Base-by-base conservation (phyloP, 2,888 invertebrate species). In the Trimorus sp. region DNA sequence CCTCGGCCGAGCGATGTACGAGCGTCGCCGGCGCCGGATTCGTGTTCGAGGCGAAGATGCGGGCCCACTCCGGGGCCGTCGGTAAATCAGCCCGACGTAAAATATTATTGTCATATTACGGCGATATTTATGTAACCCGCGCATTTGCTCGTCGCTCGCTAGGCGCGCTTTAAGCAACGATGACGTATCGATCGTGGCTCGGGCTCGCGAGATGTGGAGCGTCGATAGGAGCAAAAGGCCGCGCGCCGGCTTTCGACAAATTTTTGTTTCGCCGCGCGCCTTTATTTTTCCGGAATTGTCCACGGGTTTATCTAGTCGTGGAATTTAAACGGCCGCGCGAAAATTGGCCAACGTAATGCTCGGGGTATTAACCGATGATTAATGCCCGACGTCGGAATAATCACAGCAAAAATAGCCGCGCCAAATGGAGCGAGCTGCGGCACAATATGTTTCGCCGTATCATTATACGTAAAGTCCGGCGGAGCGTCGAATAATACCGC, bases 1-100 rank as follows among this genome's bases (percentile, higher is more conserved):
- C 83, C 83, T 82, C 71, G 74, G 82, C 40, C 70, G 78, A 80
- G 79, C 78, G 80, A 84, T 83, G 81, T 82, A 83, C 75, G 79
- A 76, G 76, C 60, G 70, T 26, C 26, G 26, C 26, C 49, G 49
- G 49, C 40, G 42, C 40, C 12, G 53, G 15, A 11, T 26, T 26
- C 26, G 26, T 3, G 4, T 26, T 26, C 26, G 26, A 26, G 4
- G 4, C 26, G 56, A 48, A 59, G 62, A 79, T 82, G 65, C 78
- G 82, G 79, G 79, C 63, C 79, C 54, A 66, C 62, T 56, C 12
- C n/a, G 77, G 58, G 75, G 63, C 74, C 70, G 53, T 26, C 75
- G 71, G 65, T 82, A 79, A 82, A 82, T 82, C 82, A 82, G 45
- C 59, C 26, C 51, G 68, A 65, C 70, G 53, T 82, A 70, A 82